Percentiles rank a stretch among this genome's conserved stretches.
Conservation (phyloP, 2,888 invertebrate species). For the Leptinotarsa juncta region DNA sequence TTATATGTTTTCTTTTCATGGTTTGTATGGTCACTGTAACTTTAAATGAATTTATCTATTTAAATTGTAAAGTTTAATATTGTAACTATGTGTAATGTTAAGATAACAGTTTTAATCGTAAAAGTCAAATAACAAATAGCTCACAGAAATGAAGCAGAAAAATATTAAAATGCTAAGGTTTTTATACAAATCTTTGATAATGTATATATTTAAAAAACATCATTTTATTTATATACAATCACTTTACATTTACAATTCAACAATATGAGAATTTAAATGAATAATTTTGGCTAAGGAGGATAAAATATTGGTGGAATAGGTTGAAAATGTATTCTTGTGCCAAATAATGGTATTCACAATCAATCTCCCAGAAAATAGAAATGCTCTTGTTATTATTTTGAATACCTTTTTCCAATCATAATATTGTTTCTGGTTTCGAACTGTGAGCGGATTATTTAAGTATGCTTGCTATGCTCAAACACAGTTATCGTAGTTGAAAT, state of each 20-base stretch:
- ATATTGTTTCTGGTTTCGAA: not conserved
- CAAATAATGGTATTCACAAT: too few species aligned
- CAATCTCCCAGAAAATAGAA: too few species aligned
- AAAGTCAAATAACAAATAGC: slow-evolving; percentile 1
- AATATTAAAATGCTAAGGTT: not conserved
- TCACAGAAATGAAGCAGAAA: not conserved
- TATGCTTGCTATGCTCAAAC: slow-evolving; percentile 6
- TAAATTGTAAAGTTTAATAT: slow-evolving; percentile 32
- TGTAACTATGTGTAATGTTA: slow-evolving; percentile 34
- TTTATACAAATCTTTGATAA: not conserved
- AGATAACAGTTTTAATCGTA: slow-evolving; percentile 31
- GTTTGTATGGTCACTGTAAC: slow-evolving; percentile 45
- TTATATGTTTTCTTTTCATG: slow-evolving; percentile 38
- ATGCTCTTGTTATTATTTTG: too few species aligned
- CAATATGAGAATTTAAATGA: too few species aligned
- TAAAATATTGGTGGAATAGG: too few species aligned
- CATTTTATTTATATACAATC: too few species aligned
- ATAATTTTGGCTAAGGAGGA: too few species aligned
- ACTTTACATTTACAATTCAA: too few species aligned
- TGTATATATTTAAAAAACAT: not conserved
- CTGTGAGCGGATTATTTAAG: slow-evolving; percentile 1
- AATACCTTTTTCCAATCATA: not conserved
- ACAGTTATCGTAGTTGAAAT: not conserved
- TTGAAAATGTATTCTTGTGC: too few species aligned
- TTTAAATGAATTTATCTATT: slow-evolving; percentile 29